A percentile compares a stretch with the other conserved stretches of the same genome.
These are phyloP conservation scores for Ectropis crepuscularia DNA, from an alignment of 2,888 invertebrate genomes.

Conservation along the genomic window DNA sequence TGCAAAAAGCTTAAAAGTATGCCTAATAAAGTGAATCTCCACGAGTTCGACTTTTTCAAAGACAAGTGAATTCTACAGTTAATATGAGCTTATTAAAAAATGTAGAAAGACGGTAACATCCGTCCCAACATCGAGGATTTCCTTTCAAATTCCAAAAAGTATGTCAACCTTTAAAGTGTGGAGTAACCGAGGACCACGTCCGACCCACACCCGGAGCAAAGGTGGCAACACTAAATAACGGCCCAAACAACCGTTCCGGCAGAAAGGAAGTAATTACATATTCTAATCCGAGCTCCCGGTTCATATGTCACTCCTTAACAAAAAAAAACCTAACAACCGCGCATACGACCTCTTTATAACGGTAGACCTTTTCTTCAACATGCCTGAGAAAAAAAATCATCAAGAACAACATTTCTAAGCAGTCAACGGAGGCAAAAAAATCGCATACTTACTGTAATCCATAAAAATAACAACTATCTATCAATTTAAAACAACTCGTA, in stretches of 20 bases:
- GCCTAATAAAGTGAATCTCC: no score
- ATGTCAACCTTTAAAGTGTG: conserved; percentile 47
- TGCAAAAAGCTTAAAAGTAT: no score
- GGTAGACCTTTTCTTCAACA: conserved; percentile 65
- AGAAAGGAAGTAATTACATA: conserved; percentile 85
- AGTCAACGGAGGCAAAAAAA: conserved; percentile 65
- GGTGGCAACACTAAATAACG: conserved; percentile 68
- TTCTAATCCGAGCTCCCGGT: conserved; percentile 81
- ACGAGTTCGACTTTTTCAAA: no score
- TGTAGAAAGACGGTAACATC: background rate
- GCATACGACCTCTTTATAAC: conserved; percentile 72
- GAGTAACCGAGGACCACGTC: conserved; percentile 46
- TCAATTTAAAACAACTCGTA: conserved; percentile 53
- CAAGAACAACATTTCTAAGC: conserved; percentile 72
- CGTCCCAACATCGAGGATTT: conserved; percentile 11
- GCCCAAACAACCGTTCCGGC: conserved; percentile 75
- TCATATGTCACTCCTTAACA: conserved; percentile 78
- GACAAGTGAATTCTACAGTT: background rate
- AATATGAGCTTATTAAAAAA: no score
- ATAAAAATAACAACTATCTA: conserved; percentile 58
- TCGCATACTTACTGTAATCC: conserved; percentile 75
- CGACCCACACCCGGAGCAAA: conserved; percentile 48
- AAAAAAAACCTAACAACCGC: conserved; percentile 66
- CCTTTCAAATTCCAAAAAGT: conserved; percentile 27
- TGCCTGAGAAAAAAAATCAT: conserved; percentile 79